Conservation (phyloP, 2,797 vertebrate species). For the Fistularia tabacaria region DNA sequence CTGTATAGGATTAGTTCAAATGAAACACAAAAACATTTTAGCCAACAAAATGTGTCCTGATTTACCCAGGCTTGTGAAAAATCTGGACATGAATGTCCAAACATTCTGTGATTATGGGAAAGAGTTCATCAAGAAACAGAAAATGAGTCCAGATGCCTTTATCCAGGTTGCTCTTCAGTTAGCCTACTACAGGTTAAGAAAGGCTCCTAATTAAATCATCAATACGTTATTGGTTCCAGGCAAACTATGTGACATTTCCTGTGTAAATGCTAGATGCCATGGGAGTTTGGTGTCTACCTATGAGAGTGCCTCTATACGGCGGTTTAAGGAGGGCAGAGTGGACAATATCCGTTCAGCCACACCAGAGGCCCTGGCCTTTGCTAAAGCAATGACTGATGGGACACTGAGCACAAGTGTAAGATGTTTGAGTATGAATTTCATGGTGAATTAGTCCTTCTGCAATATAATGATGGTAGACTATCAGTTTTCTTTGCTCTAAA, state of each 20-base stretch:
- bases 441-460: too few relatives aligned
- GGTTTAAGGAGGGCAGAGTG: slow-evolving; percentile 86
- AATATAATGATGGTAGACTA: too few relatives aligned
- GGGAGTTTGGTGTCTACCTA: slow-evolving; percentile 83
- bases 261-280: slow-evolving; percentile 58
- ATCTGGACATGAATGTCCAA: slow-evolving; percentile 87
- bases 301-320: slow-evolving; percentile 91
- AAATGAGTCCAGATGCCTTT: slow-evolving; percentile 93
- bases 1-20: not conserved
- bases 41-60: not conserved
- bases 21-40: not conserved
- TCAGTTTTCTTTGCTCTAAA: not conserved
- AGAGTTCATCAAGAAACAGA: slow-evolving; percentile 93
- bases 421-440: not conserved
- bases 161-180: slow-evolving; percentile 93
- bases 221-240: not conserved
- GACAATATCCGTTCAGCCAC: slow-evolving; percentile 97
- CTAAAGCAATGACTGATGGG: slow-evolving; percentile 81
- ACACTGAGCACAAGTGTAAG: slow-evolving; percentile 48
- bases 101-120: slow-evolving; percentile 88
- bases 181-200: slow-evolving; percentile 86
- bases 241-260: not conserved
- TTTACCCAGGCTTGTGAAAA: slow-evolving; percentile 78
- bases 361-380: slow-evolving; percentile 82
- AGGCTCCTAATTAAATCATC: not conserved